phyloP scores from a whole-genome alignment of 2,888 invertebrate species.

The Bellardia bayeri region DNA sequence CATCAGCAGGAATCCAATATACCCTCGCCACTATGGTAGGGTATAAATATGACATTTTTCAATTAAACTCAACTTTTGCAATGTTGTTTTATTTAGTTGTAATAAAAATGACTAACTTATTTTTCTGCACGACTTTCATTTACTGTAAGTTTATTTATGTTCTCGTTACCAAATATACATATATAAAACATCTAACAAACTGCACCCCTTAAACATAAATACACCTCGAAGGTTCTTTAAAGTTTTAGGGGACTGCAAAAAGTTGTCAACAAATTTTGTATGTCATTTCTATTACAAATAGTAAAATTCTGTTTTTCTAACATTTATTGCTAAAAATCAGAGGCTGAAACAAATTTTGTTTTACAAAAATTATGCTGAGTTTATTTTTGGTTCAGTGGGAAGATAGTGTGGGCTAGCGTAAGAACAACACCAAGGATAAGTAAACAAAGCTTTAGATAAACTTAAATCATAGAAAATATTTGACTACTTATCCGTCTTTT shows the following conservation, averaged over 20 bases:
- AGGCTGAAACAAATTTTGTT: background rate
- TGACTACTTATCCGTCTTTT: background rate
- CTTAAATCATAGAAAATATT: background rate
- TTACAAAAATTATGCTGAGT: background rate
- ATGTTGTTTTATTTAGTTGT: background rate
- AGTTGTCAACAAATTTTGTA: slow-evolving; percentile 45
- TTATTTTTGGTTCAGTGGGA: background rate
- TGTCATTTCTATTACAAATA: slow-evolving; percentile 41
- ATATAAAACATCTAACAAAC: background rate
- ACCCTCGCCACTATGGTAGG: no score
- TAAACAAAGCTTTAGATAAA: background rate
- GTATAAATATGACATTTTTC: background rate
- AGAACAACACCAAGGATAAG: background rate
- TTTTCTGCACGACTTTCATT: background rate
- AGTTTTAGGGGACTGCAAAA: slow-evolving; percentile 22
- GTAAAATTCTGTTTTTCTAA: slow-evolving; percentile 22
- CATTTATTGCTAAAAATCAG: background rate
- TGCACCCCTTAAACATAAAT: background rate
- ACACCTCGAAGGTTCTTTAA: background rate
- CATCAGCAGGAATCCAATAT: no score
- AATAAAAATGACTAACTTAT: background rate
- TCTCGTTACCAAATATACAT: background rate
- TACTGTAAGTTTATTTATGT: background rate
- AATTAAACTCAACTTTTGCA: slow-evolving; percentile 7
- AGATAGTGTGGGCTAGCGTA: no score